Conservation (phyloP, 35 echinoderm and acorn worm species). For the Lytechinus pictus region DNA sequence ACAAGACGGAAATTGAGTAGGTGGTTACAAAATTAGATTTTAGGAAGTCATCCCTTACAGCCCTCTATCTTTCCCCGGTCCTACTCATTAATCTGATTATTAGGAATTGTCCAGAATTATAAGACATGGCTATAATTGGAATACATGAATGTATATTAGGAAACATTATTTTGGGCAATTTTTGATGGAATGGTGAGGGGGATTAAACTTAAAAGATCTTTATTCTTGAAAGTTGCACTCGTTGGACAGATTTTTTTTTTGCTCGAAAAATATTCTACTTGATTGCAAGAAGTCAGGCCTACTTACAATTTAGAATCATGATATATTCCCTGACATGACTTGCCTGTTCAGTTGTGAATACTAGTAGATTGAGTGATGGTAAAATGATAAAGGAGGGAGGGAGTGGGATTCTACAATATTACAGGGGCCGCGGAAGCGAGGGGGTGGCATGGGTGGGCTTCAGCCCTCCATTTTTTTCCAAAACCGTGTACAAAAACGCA, state of each 20-base stretch:
- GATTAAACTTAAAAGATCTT: not conserved
- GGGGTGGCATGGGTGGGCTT: too few species aligned
- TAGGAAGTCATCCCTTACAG: conserved; percentile 24
- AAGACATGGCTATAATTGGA: not conserved
- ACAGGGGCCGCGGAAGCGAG: too few species aligned
- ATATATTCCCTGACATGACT: too few species aligned
- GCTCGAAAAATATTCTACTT: not conserved
- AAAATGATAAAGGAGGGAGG: not conserved
- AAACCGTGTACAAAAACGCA: too few species aligned
- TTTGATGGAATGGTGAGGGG: not conserved
- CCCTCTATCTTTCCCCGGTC: not conserved
- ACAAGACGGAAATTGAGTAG: conserved; percentile 42
- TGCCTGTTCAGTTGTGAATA: not conserved
- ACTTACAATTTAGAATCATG: too few species aligned
- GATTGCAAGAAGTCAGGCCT: not conserved
- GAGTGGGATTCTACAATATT: not conserved
- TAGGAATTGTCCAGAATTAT: not conserved
- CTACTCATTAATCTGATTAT: conserved; percentile 19
- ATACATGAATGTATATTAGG: not conserved
- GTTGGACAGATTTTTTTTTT: not conserved
- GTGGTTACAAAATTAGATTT: conserved; percentile 44
- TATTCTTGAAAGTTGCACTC: not conserved
- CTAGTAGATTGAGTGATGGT: not conserved
- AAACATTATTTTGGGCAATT: not conserved
- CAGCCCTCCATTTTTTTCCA: too few species aligned